Base-by-base conservation (phyloP, 2,113 vertebrate species). In the Albula goreensis region DNA sequence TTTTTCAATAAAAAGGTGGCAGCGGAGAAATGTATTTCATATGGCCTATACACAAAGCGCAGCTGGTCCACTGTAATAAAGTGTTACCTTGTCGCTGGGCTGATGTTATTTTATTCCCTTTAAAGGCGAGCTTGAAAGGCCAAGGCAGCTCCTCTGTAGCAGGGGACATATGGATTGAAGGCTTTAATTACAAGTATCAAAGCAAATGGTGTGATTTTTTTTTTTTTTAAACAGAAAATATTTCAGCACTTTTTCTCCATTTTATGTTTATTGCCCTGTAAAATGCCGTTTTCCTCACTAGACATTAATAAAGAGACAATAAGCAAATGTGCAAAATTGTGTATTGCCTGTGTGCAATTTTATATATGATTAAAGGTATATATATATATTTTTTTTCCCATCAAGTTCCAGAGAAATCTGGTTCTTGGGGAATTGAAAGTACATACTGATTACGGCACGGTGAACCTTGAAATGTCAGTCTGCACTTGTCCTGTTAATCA, bases 111-210 rank as follows among this genome's bases (percentile, higher is more conserved):
- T 41, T 85, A 5, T 56, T 85, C 74, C 84, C 84, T 79, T 85
- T 52, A 79, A 60, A 78, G 70, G 49, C 74, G 48, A 41, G 52
- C 50, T 25, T 53, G 70, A 49, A n/a, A 31, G 83, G 15, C 83
- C 70, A 41, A n/a, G 63, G 4, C 51, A 7, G 17, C 5, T 25
- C 51, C 13, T 31, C 8, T 17, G n/a, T n/a, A 52, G 51, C 78
- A 50, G 15, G 13, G 41, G 51, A 50, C 63, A 70, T 50, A 19
- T 31, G 9, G 25, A 17, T n/a, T 53, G n/a, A 41, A 70, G 31
- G 51, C 50, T 79, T 85, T 78, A 31, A 57, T 85, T 85, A 80
- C 63, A 51, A 80, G 25, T 53, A 79, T 85, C 77, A 85, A n/a
- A 79, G 52, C 17, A 19, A 57, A 48, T 15, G 19, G 25, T 50